Percentiles rank a stretch among this genome's conserved stretches.
Evolutionary conservation across 2,797 vertebrate genomes (phyloP).

Genomic region (Mormyrops attenuatus): DNA sequence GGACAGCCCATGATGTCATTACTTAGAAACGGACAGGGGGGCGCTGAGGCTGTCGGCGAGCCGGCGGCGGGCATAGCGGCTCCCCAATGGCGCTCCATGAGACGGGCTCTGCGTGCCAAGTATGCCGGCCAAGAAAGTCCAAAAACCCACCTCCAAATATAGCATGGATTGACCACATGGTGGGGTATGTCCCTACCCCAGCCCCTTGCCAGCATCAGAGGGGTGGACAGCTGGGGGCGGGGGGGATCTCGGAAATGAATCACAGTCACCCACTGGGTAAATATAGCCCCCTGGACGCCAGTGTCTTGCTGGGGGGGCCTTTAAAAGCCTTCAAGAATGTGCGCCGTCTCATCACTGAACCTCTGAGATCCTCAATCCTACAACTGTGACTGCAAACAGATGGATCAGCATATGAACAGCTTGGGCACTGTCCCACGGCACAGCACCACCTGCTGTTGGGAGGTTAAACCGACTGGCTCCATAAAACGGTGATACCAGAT

Average conservation of each 20-base stretch:
- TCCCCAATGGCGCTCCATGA: neutral
- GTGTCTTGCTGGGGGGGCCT: neutral
- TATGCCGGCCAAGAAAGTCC: conserved; percentile 8
- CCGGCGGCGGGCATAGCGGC: neutral
- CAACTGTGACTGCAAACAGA: neutral
- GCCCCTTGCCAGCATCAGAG: neutral
- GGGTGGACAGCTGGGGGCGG: conserved; percentile 14
- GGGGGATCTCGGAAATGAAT: neutral
- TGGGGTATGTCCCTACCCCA: neutral
- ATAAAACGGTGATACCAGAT: neutral
- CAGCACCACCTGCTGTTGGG: neutral
- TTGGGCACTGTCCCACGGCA: neutral
- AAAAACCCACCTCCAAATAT: neutral
- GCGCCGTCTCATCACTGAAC: neutral
- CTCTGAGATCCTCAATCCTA: neutral
- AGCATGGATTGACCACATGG: neutral
- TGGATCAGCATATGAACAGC: neutral
- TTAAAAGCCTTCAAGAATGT: conserved; percentile 6
- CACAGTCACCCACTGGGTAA: conserved; percentile 17
- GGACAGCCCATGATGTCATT: conserved; percentile 10
- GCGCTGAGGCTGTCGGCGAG: neutral
- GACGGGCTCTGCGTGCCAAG: neutral
- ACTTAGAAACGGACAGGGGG: neutral
- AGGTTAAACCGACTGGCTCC: neutral
- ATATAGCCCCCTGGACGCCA: conserved; percentile 13